Conservation (phyloP, 2,113 vertebrate genomes). For the Struthio camelus region DNA sequence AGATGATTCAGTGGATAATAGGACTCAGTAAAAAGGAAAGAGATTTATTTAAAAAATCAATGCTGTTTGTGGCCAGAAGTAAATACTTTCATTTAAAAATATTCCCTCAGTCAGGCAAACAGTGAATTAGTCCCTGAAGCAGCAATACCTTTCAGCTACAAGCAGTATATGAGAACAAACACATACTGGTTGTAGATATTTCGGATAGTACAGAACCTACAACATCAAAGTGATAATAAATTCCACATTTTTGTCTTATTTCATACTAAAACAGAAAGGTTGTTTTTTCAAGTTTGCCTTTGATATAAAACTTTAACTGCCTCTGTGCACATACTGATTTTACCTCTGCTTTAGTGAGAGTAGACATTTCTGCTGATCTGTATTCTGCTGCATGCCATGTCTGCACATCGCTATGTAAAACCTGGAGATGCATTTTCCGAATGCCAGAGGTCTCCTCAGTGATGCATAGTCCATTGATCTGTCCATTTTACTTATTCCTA, state of each 20-base stretch:
- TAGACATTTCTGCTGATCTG: not conserved
- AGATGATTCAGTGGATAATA: not conserved
- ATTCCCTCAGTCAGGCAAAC: not conserved
- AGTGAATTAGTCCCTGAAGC: not conserved
- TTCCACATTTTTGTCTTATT: not conserved
- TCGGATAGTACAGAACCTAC: not conserved
- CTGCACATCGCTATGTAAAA: not conserved
- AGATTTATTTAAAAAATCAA: not conserved
- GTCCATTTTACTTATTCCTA: not conserved
- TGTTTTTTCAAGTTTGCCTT: not conserved
- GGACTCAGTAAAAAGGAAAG: not conserved
- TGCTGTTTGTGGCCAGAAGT: not conserved
- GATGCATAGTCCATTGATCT: not conserved
- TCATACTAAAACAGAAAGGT: not conserved
- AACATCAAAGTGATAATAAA: not conserved
- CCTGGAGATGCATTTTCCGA: not conserved
- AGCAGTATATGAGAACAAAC: not conserved
- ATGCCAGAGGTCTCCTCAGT: not conserved
- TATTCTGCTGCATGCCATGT: not conserved
- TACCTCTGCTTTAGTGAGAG: not conserved
- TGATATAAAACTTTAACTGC: not conserved
- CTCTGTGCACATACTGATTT: not conserved
- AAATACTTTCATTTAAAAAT: not conserved
- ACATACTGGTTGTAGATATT: not conserved
- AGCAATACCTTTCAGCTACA: not conserved